These are phyloP conservation scores for Callorhinus ursinus DNA, from an alignment of 2,113 vertebrate genomes.

Conservation along the genomic window DNA sequence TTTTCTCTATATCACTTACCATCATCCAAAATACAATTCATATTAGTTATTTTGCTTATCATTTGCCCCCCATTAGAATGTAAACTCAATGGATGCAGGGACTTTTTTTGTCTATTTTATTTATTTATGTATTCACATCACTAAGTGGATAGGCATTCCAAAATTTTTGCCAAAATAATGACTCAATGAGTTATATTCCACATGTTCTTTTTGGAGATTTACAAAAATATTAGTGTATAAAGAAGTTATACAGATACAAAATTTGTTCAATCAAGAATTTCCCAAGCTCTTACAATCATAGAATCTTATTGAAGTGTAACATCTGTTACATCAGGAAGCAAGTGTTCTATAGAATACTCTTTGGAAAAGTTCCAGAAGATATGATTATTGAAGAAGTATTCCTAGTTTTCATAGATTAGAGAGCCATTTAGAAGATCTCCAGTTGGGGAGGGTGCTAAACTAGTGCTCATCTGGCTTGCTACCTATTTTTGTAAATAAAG, in stretches of 20 bases:
- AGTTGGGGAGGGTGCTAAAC: background rate
- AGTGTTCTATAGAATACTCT: background rate
- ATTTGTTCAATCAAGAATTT: slow-evolving; percentile 23
- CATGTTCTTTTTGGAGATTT: slow-evolving; percentile 29
- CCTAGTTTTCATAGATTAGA: background rate
- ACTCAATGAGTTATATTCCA: background rate
- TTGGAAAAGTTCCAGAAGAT: background rate
- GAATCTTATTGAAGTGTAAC: background rate
- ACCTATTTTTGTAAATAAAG: background rate
- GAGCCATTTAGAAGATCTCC: background rate
- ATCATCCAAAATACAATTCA: background rate
- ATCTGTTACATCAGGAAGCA: background rate
- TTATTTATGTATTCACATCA: background rate
- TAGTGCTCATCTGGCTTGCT: background rate
- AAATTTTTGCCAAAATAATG: background rate
- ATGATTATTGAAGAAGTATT: background rate
- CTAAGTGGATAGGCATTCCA: background rate
- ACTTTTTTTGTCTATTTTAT: background rate
- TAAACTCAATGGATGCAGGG: background rate
- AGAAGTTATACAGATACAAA: background rate
- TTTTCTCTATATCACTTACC: background rate
- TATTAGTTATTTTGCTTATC: background rate
- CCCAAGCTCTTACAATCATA: background rate
- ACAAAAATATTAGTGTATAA: background rate
- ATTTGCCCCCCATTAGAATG: background rate